Base-by-base conservation (phyloP, 2,797 vertebrate genomes). In the Brachyrhaphis roseni region DNA sequence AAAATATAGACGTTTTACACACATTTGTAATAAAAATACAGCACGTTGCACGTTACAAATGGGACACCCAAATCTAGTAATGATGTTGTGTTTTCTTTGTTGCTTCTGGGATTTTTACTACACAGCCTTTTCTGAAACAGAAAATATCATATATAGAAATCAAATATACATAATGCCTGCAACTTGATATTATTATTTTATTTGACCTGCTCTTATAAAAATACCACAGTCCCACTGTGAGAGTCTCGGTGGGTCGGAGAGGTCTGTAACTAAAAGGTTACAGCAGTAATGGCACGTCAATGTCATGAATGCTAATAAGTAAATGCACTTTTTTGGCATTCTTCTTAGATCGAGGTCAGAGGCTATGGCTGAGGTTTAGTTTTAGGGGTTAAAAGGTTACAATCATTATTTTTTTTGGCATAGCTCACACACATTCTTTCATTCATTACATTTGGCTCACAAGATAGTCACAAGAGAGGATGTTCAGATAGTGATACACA, bases 331-430 rank as follows among this genome's bases (percentile, higher is more conserved):
- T 83, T 73, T 82, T 45, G 68, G 59, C 47, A 45, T 78, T 89
- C 82, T 89, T 90, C 82, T 80, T 72, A 46, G 79, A 77, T 84
- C n/a, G 3, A 15, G 86, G 77, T 89, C 75, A 36, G 70, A 76
- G 82, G 91, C 85, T 57, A 66, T 8, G 8, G n/a, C 77, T 47
- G 83, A 72, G 82, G 89, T 91, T 86, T 72, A 78, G 34, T 80
- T 87, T 66, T 49, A 88, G 81, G 89, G 89, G 91, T 92, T 89
- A 80, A 31, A 0, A 72, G 92, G 89, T 93, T 89, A 82, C 66
- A 84, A 85, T 87, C 66, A 47, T 91, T 92, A 84, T 91, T 90
- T 87, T 45, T 88, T 92, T 82, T 86, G 85, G 81, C 84, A 88
- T 74, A 74, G 74, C 78, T 89, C 82, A 86, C 84, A 82, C 76